Percentiles rank a stretch among this genome's conserved stretches.
phyloP scores from a whole-genome alignment of 2,113 vertebrate species.

The Tragulus kanchil region DNA sequence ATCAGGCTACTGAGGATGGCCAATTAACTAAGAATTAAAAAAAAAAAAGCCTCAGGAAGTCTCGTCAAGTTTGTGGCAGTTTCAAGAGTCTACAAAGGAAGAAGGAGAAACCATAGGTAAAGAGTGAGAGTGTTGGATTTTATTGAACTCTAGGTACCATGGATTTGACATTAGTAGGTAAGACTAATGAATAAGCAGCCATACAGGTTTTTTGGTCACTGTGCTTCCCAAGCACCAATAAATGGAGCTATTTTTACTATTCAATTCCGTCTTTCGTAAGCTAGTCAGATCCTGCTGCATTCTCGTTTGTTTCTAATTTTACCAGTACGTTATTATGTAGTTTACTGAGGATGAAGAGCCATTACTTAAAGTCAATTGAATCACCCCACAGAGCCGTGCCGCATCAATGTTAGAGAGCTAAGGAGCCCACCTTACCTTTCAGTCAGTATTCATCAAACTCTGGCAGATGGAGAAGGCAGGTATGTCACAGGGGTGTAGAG shows the following conservation, averaged over 20 bases:
- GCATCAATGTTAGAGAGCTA: background rate
- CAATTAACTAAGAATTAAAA: conserved; percentile 16
- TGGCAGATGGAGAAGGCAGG: conserved; percentile 6
- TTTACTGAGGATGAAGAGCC: conserved; percentile 82
- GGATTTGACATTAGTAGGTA: conserved; percentile 86
- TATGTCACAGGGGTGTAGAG: background rate
- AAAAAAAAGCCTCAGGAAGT: background rate
- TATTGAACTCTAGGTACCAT: conserved; percentile 89
- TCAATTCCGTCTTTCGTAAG: conserved; percentile 80
- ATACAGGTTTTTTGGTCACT: conserved; percentile 83
- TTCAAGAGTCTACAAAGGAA: conserved; percentile 41
- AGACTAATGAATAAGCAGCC: conserved; percentile 88
- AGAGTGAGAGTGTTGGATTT: conserved; percentile 85
- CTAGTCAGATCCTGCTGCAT: conserved; percentile 86
- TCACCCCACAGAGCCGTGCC: background rate
- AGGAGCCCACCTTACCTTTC: background rate
- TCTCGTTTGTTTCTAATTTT: conserved; percentile 85
- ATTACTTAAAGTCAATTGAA: too few relatives aligned
- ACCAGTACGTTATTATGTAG: conserved; percentile 85
- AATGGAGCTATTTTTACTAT: conserved; percentile 85
- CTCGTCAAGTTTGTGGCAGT: conserved; percentile 34
- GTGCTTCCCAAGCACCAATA: conserved; percentile 88
- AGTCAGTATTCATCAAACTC: background rate
- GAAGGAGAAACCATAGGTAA: conserved; percentile 79
- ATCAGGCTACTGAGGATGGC: background rate